Percentiles rank a stretch among this genome's conserved stretches.
These are phyloP conservation scores for Mythimna lalbum DNA, from an alignment of 2,888 invertebrate species.

Conservation along the genomic window DNA sequence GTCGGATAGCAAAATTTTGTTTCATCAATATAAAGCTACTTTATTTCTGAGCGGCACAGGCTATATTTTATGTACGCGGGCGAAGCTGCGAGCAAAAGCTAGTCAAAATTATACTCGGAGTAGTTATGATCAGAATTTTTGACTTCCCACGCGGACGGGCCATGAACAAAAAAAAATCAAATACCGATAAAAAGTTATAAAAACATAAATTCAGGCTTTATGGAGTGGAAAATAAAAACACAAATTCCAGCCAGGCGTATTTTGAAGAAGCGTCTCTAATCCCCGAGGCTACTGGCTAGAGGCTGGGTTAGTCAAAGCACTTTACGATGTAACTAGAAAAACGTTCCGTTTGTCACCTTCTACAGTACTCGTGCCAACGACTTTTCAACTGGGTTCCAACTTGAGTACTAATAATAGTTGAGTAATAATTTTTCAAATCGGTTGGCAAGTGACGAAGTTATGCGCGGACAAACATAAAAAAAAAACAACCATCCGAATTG, in stretches of 20 bases:
- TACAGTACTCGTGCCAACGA: constrained; percentile 60
- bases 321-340: constrained; percentile 55
- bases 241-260: constrained; percentile 39
- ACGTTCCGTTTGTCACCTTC: constrained; percentile 60
- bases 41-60: too few relatives aligned
- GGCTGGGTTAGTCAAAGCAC: constrained; percentile 62
- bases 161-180: neutral
- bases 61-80: too few relatives aligned
- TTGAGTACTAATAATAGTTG: constrained; percentile 51
- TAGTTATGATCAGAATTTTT: too few relatives aligned
- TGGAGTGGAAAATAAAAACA: constrained; percentile 16
- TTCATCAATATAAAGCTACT: too few relatives aligned
- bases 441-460: too few relatives aligned
- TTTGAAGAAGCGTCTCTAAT: constrained; percentile 50
- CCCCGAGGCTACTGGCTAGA: constrained; percentile 51
- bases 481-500: too few relatives aligned
- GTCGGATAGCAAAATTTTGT: too few relatives aligned
- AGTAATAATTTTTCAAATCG: too few relatives aligned
- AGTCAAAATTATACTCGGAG: too few relatives aligned
- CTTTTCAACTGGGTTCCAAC: constrained; percentile 59
- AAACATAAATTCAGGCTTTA: neutral
- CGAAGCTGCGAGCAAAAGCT: too few relatives aligned
- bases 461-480: too few relatives aligned
- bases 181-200: neutral
- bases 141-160: too few relatives aligned